These are phyloP conservation scores for Rousettus leschenaultii DNA, from an alignment of 2,113 vertebrate species.

Conservation along the genomic window DNA sequence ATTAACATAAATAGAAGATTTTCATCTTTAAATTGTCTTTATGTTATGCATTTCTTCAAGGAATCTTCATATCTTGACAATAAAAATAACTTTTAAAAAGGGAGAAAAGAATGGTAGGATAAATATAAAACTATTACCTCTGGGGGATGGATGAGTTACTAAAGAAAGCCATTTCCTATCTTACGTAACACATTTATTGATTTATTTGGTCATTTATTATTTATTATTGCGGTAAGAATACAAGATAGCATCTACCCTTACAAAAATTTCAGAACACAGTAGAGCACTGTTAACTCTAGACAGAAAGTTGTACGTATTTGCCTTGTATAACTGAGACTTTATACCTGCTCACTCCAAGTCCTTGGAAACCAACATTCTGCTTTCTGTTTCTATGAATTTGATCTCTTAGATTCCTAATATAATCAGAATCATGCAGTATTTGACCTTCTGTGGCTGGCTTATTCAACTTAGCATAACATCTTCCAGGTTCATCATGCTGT, in stretches of 20 bases:
- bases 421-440: neutral
- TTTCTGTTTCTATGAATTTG: neutral
- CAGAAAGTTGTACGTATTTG: neutral
- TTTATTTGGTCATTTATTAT: neutral
- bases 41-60: neutral
- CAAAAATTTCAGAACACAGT: neutral
- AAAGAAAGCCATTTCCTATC: neutral
- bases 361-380: neutral
- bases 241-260: neutral
- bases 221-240: neutral
- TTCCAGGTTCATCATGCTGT: neutral
- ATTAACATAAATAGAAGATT: neutral
- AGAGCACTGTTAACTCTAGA: neutral
- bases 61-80: neutral
- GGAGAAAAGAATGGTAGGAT: neutral
- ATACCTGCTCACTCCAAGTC: neutral
- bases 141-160: neutral
- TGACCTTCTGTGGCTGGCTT: neutral
- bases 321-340: neutral
- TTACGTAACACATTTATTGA: neutral
- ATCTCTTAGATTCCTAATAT: neutral
- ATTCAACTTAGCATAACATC: neutral
- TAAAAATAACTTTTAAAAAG: neutral
- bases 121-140: neutral
- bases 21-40: neutral